Conservation (phyloP, 1,140 invertebrate genomes). For the Lysiphlebus fabarum region DNA sequence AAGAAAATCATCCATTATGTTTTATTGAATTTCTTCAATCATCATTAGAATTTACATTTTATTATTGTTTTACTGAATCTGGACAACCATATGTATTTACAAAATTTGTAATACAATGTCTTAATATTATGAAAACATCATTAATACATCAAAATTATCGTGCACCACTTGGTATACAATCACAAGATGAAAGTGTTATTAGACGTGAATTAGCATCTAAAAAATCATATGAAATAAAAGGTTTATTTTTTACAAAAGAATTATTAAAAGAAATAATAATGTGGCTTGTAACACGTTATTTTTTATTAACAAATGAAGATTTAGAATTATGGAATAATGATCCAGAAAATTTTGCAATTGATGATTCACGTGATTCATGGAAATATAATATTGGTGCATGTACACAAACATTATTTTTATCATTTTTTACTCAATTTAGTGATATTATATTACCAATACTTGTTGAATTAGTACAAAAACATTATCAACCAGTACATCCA, state of each 20-base stretch:
- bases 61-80: constrained; percentile 81
- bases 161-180: constrained; percentile 1
- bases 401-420: constrained; percentile 80
- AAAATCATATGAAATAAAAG: constrained; percentile 67
- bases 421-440: constrained; percentile 78
- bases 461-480: constrained; percentile 66
- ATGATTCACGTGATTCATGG: constrained; percentile 87
- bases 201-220: constrained; percentile 52
- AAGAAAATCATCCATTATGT: constrained; percentile 74
- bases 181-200: neutral
- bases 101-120: constrained; percentile 80
- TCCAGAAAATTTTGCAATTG: constrained; percentile 83
- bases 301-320: constrained; percentile 79
- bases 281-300: constrained; percentile 83
- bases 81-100: constrained; percentile 76
- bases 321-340: constrained; percentile 85
- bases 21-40: constrained; percentile 76
- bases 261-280: constrained; percentile 75
- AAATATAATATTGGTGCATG: constrained; percentile 80
- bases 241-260: constrained; percentile 68
- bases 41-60: constrained; percentile 76
- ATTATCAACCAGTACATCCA: constrained; percentile 62
- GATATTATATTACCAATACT: constrained; percentile 69
- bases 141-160: constrained; percentile 74
- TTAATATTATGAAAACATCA: constrained; percentile 85